Evolutionary conservation across 53 echinoderm and acorn worm species (phyloP).

Genomic region (Holothuria leucospilota): DNA sequence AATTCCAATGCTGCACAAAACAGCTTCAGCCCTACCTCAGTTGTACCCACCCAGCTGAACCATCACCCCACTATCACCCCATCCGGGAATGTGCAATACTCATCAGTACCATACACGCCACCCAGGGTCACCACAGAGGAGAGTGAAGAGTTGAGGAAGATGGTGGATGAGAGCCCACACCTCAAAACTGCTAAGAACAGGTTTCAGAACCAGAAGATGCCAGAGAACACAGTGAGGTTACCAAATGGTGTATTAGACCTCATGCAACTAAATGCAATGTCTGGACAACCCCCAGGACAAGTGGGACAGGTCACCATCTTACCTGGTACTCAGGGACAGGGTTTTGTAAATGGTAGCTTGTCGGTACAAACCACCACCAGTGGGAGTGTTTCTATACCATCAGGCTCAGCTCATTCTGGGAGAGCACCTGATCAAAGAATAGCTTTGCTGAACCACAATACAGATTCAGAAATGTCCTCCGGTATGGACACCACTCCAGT

Average conservation of each 20-base stretch:
- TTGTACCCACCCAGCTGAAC: conserved; percentile 3
- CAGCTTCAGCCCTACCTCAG: conserved; percentile 19
- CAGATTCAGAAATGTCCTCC: too few relatives aligned
- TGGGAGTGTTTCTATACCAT: too few relatives aligned
- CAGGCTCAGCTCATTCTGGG: too few relatives aligned
- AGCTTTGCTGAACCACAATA: too few relatives aligned
- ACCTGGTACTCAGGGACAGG: too few relatives aligned
- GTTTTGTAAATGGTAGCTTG: too few relatives aligned
- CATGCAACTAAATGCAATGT: conserved; percentile 27
- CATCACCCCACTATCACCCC: background rate
- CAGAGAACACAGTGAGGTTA: conserved; percentile 14
- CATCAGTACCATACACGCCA: conserved; percentile 1
- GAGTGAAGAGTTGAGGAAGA: conserved; percentile 65
- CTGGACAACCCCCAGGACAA: conserved; percentile 4
- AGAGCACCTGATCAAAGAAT: too few relatives aligned
- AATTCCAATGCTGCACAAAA: conserved; percentile 10
- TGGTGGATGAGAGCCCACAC: conserved; percentile 86
- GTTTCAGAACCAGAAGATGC: conserved; percentile 57
- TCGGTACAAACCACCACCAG: too few relatives aligned
- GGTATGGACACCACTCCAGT: too few relatives aligned
- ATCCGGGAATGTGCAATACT: conserved; percentile 21
- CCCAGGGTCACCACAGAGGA: conserved; percentile 83
- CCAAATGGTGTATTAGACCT: conserved; percentile 14
- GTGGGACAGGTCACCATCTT: background rate
- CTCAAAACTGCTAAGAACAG: conserved; percentile 86